A percentile compares a stretch with the other conserved stretches of the same genome.
Conservation (phyloP, 2,797 vertebrate genomes). For the Thamnophis elegans region DNA sequence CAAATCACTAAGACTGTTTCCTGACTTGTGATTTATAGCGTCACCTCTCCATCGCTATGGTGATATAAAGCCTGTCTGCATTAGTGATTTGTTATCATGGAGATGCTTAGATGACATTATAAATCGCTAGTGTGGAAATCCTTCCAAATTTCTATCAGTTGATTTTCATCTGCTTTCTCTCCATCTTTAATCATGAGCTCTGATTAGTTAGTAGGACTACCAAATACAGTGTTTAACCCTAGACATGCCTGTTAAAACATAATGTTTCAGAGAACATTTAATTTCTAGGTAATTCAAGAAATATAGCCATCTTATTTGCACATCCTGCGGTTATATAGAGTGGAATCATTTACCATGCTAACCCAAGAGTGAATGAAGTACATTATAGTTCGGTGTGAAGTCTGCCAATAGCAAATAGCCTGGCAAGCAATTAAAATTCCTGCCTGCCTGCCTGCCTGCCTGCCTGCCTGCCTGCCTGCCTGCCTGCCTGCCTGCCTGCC, state of each 20-base stretch:
- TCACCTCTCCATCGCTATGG: not conserved
- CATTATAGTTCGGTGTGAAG: not conserved
- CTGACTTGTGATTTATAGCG: not conserved
- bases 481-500: not conserved
- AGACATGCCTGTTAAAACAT: not conserved
- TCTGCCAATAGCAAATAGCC: not conserved
- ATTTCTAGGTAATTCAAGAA: not conserved
- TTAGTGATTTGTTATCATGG: not conserved
- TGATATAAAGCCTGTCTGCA: not conserved
- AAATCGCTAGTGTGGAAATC: not conserved
- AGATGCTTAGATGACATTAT: not conserved
- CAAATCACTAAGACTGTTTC: conserved; percentile 18
- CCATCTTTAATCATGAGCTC: not conserved
- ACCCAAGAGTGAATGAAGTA: not conserved
- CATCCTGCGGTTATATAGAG: not conserved
- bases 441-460: not conserved
- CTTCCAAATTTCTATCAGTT: not conserved
- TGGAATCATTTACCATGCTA: not conserved
- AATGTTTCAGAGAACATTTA: not conserved
- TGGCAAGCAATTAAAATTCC: not conserved
- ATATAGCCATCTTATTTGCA: not conserved
- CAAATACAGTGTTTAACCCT: not conserved
- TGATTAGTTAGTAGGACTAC: not conserved
- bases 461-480: not conserved
- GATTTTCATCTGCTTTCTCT: not conserved